These are phyloP conservation scores for Wiebesia pumilae DNA, from an alignment of 1,140 invertebrate species.

Conservation along the genomic window DNA sequence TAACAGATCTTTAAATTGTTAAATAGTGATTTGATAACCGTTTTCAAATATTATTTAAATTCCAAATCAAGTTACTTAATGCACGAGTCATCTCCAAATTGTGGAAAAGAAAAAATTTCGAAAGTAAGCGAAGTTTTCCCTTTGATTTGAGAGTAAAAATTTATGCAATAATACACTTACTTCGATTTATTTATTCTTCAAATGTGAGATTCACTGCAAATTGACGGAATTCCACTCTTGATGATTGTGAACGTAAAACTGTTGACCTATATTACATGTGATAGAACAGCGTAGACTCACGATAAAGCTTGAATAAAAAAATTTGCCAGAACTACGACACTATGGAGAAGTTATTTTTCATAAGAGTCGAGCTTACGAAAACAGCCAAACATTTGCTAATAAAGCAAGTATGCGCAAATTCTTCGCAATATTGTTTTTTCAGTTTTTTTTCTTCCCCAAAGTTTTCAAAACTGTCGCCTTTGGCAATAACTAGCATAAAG, in stretches of 20 bases:
- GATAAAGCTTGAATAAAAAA: slow-evolving; percentile 15
- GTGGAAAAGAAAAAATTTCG: no score
- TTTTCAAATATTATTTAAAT: no score
- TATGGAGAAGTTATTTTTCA: not conserved
- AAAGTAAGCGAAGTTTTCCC: not conserved
- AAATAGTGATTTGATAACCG: no score
- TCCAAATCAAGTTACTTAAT: no score
- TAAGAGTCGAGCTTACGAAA: not conserved
- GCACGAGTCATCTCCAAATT: no score
- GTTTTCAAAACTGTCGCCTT: no score
- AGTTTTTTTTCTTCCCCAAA: no score
- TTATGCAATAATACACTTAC: not conserved
- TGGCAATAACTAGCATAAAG: no score
- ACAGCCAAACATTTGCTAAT: not conserved
- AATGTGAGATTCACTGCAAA: slow-evolving; percentile 4
- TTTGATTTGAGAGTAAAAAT: not conserved
- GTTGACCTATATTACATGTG: slow-evolving; percentile 33
- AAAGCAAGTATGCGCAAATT: not conserved
- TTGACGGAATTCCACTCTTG: slow-evolving; percentile 13
- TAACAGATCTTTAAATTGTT: no score
- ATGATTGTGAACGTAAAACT: slow-evolving; percentile 16
- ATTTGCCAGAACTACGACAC: not conserved
- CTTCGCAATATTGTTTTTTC: no score
- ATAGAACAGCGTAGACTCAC: not conserved
- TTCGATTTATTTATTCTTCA: not conserved